Percentiles rank a stretch among this genome's conserved stretches.
Conservation (phyloP, 2,113 vertebrate species). For the Corvus moneduloides region DNA sequence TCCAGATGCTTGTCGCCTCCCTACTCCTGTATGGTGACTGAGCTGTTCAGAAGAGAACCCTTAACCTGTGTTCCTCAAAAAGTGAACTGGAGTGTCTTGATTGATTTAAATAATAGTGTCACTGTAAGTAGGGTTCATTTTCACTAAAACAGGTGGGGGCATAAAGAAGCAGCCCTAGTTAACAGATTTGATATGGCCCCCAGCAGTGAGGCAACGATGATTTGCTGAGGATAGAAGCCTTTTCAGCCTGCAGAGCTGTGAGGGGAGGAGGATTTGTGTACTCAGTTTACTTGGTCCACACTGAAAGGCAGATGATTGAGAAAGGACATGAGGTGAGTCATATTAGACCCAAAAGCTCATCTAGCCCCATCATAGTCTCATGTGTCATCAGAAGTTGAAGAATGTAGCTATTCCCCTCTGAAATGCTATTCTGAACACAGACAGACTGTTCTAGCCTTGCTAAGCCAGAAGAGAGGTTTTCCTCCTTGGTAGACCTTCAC, state of each 20-base stretch:
- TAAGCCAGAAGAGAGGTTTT: background rate
- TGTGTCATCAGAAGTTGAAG: background rate
- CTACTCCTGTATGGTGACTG: background rate
- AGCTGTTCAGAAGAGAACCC: background rate
- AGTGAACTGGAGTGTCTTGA: background rate
- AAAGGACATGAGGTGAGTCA: background rate
- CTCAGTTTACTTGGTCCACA: background rate
- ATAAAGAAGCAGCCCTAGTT: background rate
- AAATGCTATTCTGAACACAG: background rate
- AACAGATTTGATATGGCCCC: background rate
- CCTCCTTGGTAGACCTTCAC: background rate
- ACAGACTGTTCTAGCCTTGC: background rate
- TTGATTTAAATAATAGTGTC: background rate
- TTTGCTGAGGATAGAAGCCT: background rate
- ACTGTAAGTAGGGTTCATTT: background rate
- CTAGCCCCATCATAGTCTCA: background rate
- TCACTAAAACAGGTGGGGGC: background rate
- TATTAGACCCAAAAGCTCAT: background rate
- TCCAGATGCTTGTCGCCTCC: background rate
- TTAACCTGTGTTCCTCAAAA: background rate
- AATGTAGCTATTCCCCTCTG: background rate
- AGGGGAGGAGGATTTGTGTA: background rate
- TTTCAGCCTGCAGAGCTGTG: background rate
- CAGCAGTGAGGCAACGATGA: background rate
- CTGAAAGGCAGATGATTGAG: background rate